Conservation (phyloP, 2,888 invertebrate genomes). For the Hetaerina titia region DNA sequence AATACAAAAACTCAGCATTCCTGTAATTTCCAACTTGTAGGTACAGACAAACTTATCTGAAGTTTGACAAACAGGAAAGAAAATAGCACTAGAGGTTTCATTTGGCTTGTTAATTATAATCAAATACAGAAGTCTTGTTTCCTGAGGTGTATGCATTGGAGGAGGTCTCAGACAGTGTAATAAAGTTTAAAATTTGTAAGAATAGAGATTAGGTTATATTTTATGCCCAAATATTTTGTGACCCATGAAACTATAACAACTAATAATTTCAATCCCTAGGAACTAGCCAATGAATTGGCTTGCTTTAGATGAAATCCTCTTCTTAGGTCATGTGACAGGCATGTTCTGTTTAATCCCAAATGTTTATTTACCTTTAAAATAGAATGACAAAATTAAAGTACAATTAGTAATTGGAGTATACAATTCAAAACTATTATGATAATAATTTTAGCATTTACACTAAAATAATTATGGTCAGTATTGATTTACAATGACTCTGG, state of each 20-base stretch:
- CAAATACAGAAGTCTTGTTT: background rate
- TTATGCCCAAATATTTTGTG: background rate
- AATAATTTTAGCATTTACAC: too few species aligned
- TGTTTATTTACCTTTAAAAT: background rate
- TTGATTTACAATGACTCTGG: too few species aligned
- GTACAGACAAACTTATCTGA: background rate
- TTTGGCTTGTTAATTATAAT: background rate
- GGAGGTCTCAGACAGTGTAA: background rate
- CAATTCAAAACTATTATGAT: too few species aligned
- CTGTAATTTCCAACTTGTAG: background rate
- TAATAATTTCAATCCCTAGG: background rate
- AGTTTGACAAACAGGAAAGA: background rate
- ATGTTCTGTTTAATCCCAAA: background rate
- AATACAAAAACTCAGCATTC: background rate
- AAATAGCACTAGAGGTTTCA: background rate
- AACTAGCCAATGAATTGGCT: background rate
- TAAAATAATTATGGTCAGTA: too few species aligned
- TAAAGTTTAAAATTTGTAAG: background rate
- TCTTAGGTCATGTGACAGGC: background rate
- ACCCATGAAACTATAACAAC: background rate
- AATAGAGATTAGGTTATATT: background rate
- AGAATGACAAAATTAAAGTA: background rate
- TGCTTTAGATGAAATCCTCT: background rate
- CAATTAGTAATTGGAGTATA: too few species aligned
- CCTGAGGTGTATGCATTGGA: background rate